Evolutionary conservation across 2,113 vertebrate species (phyloP), one percentile per base, ranked within the genome.

Genomic region (Peromyscus leucopus): DNA sequence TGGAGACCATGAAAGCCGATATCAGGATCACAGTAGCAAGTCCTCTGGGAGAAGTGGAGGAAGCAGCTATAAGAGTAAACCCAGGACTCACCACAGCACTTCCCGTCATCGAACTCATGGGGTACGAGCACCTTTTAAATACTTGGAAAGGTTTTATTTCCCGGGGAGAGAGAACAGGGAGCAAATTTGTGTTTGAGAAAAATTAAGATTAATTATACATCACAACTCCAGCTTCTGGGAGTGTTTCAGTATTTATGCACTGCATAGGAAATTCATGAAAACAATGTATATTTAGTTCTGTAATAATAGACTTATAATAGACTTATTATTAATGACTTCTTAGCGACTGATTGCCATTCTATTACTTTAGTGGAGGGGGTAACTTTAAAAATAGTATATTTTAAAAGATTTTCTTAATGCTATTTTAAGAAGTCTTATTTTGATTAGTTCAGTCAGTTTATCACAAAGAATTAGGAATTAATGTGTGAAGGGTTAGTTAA

Each of bases 21-120:
- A 96, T 15, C 96, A 97, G 98, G 99, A 99, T 97, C 99, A 98
- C 86, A 99, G 99, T 98, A 99, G 99, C 99, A 99, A 99, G 98
- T 99, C 99, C 7, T 99, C 99, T 1, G 99, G 98, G 13, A 98
- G 98, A 93, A 98, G 98, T 61, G 98, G 98, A 22, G 98, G 98
- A 72, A 99, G 99, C 98, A 98, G 98, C 94, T 98, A 97, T 95
- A 98, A 98, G 98, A 98, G 98, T 93, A 98, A 98, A 91, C 98
- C 95, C 93, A 98, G 97, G 48, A 98, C 82, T 76, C 97, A 96
- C 94, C 96, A 94, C 33, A 88, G 95, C 85, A 96, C 79, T 69
- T 98, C 98, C 75, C 98, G 95, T 71, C 98, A 93, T 91, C 96
- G 61, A 93, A 99, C 99, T 33, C 97, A 99, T 98, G 98, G 98